Percentiles rank a stretch among this genome's conserved stretches.
Conservation (phyloP, 2,797 vertebrate species). For the Pseudotriccus pelzelni region DNA sequence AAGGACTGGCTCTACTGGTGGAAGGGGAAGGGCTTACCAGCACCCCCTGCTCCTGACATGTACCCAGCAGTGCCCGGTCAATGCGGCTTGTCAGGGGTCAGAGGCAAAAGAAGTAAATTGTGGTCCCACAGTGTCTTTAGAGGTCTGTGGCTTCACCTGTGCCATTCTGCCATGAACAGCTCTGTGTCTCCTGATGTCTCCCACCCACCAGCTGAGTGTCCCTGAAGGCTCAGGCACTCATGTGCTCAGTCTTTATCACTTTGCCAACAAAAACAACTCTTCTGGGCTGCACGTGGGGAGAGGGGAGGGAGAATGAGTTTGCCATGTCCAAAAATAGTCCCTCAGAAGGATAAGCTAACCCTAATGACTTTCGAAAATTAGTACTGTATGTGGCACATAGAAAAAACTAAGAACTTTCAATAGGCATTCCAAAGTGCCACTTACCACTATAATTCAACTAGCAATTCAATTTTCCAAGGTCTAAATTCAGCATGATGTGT, state of each 20-base stretch:
- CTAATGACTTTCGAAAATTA: constrained; percentile 17
- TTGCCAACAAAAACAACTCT: background rate
- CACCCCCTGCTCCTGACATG: background rate
- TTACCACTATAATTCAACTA: constrained; percentile 24
- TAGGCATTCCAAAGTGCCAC: constrained; percentile 8
- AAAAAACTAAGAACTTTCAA: background rate
- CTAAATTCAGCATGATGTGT: constrained; percentile 17
- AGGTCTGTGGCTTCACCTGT: background rate
- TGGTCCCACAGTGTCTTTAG: background rate
- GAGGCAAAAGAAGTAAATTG: background rate
- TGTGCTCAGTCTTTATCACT: accelerated
- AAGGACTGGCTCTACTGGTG: background rate
- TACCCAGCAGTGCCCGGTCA: background rate
- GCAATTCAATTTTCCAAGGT: constrained; percentile 36
- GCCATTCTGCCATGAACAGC: background rate
- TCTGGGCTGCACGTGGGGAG: background rate
- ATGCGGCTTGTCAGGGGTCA: background rate
- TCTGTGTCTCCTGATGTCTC: background rate
- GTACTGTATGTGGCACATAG: background rate
- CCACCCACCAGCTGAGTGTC: too few relatives aligned
- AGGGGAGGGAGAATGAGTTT: background rate
- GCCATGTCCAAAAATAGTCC: background rate
- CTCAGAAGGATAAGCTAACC: background rate
- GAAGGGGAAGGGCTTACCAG: background rate
- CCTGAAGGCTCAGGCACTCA: background rate